Percentiles rank a stretch among this genome's conserved stretches.
phyloP scores from a whole-genome alignment of 2,888 invertebrate species.

The Autographa gamma region DNA sequence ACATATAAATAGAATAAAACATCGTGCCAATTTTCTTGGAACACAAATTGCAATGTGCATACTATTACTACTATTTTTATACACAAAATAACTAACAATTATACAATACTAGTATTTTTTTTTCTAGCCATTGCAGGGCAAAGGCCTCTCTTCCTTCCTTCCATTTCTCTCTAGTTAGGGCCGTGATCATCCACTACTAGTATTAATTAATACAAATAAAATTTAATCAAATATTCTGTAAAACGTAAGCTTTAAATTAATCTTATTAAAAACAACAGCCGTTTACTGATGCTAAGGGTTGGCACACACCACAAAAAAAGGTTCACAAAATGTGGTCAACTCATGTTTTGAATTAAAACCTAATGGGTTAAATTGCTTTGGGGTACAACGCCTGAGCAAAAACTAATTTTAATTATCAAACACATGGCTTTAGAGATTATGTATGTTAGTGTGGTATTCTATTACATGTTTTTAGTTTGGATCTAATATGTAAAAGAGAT shows the following conservation, averaged over 20 bases:
- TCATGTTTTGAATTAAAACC: slow-evolving; percentile 41
- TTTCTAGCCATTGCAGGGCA: no score
- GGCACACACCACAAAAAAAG: slow-evolving; percentile 35
- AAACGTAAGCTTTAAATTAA: slow-evolving; percentile 16
- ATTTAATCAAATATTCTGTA: background rate
- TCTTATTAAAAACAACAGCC: slow-evolving; percentile 23
- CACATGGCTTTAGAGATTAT: background rate
- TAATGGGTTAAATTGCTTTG: slow-evolving; percentile 44
- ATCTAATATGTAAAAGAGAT: background rate
- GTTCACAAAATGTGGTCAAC: slow-evolving; percentile 27
- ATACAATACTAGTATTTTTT: no score
- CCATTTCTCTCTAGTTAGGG: no score
- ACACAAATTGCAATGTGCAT: background rate
- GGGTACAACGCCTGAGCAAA: slow-evolving; percentile 23
- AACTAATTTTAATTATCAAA: slow-evolving; percentile 31
- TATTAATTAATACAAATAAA: no score
- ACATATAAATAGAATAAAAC: background rate
- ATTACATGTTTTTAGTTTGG: background rate
- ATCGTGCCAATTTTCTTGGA: background rate
- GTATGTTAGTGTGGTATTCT: background rate
- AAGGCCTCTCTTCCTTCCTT: no score
- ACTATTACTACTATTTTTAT: background rate
- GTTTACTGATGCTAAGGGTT: slow-evolving; percentile 31
- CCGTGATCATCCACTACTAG: no score
- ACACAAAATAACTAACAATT: background rate